Conservation (phyloP, 2,888 invertebrate genomes). For the Metellina segmentata region DNA sequence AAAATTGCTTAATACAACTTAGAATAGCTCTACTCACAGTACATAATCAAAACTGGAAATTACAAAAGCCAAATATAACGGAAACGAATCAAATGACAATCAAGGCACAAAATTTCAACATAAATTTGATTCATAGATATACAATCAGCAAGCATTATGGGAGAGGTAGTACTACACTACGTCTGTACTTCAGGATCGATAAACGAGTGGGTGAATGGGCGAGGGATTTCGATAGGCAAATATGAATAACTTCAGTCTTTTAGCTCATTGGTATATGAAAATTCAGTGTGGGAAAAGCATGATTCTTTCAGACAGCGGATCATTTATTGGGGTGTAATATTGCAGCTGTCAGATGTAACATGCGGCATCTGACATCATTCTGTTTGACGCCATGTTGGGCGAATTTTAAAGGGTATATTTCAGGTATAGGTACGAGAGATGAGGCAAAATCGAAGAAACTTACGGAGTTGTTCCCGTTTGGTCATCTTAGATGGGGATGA, state of each 20-base stretch:
- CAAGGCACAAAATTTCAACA: background rate
- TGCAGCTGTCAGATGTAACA: background rate
- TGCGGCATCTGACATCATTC: background rate
- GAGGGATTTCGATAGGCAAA: background rate
- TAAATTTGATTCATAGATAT: background rate
- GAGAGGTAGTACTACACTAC: background rate
- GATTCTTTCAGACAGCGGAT: conserved; percentile 19
- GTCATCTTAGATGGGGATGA: background rate
- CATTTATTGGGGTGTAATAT: background rate
- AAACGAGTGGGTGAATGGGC: background rate
- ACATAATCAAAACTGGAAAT: background rate
- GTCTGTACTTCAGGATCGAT: background rate
- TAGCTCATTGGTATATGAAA: background rate
- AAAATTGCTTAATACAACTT: too few relatives aligned
- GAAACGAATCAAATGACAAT: background rate
- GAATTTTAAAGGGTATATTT: background rate
- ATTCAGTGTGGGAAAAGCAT: background rate
- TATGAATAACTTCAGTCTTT: background rate
- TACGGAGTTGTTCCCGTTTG: conserved; percentile 9
- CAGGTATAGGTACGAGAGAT: background rate
- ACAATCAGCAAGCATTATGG: background rate
- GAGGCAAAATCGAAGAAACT: background rate
- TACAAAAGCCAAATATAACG: background rate
- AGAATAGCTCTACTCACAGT: too few relatives aligned
- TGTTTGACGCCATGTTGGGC: conserved; percentile 37